Evolutionary conservation across 1,140 invertebrate species (phyloP), one percentile per base, ranked within the genome.

Genomic region (Drosophila azteca): DNA sequence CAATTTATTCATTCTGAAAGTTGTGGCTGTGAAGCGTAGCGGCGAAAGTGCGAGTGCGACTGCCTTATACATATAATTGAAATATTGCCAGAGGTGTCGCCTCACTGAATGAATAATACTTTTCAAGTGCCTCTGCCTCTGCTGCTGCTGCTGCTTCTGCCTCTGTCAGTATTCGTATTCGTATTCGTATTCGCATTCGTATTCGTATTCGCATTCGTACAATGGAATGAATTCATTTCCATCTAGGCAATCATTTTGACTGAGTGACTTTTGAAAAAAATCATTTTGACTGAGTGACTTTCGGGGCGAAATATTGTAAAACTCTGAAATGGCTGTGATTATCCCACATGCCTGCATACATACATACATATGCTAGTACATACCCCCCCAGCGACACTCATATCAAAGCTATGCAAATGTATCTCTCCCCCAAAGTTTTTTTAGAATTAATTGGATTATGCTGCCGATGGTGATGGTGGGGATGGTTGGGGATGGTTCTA

Each of bases 341-440:
- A 53, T 68, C 45, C 53, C 71, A 44, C 29, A 60, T 17, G 20
- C 54, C n/a, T n/a, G n/a, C 44, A 45, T 9, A 11, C 46, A 39
- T 43, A 65, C 57, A 63, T 53, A 26, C 7, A 8, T 9, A 31
- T 31, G 0, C 31, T 31, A 2, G 11, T 4, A 39, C 35, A 1
- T 39, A 39, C 11, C 31, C 31, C 31, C 31, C 0, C 31, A 9
- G 31, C 3, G 50, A 51, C 74, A 57, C 51, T 77, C 73, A 62
- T 76, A 62, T 62, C 51, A 76, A 76, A 69, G 72, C 75, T 60
- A 81, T 81, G 78, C 78, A 77, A 81, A 81, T 81, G 71, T 55
- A 54, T 48, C 26, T 35, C 35, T 26, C 13, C 17, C 29, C 31
- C 60, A 57, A 57, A 49, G 50, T 65, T 63, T 51, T 51, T 70